Conservation (phyloP, 2,888 invertebrate species). For the Stenodera caucasica region DNA sequence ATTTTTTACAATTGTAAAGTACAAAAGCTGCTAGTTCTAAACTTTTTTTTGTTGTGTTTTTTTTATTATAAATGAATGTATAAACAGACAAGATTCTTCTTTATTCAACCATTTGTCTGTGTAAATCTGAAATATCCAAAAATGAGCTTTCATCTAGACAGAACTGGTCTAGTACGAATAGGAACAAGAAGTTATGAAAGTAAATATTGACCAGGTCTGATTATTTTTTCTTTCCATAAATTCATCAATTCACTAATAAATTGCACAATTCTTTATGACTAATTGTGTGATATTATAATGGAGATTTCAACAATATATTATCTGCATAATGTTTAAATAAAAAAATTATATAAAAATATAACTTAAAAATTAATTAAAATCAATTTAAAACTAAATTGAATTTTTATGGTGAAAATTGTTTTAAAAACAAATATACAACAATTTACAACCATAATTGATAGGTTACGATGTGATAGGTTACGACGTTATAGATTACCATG, state of each 20-base stretch:
- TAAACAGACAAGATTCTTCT: conserved; percentile 21
- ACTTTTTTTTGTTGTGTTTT: conserved; percentile 7
- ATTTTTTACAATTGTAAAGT: conserved; percentile 43
- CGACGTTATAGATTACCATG: too few species aligned
- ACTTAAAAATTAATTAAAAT: too few species aligned
- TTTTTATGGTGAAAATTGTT: too few species aligned
- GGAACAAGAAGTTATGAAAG: background rate
- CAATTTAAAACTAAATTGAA: too few species aligned
- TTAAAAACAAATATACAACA: too few species aligned
- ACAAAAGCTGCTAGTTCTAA: conserved; percentile 48
- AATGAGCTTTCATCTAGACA: conserved; percentile 21
- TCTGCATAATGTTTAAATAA: too few species aligned
- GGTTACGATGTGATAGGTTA: too few species aligned
- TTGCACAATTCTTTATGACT: background rate
- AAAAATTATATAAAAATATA: too few species aligned
- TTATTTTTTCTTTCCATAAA: background rate
- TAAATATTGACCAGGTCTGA: background rate
- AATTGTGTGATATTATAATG: background rate
- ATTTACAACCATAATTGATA: too few species aligned
- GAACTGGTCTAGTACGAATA: background rate
- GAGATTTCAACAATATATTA: background rate
- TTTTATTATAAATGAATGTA: conserved; percentile 26
- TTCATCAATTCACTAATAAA: background rate
- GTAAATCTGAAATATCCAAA: conserved; percentile 20
- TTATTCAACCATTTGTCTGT: conserved; percentile 19